A percentile compares a stretch with the other conserved stretches of the same genome.
These are phyloP conservation scores for Fundulus diaphanus DNA, from an alignment of 2,797 vertebrate genomes.

Conservation along the genomic window DNA sequence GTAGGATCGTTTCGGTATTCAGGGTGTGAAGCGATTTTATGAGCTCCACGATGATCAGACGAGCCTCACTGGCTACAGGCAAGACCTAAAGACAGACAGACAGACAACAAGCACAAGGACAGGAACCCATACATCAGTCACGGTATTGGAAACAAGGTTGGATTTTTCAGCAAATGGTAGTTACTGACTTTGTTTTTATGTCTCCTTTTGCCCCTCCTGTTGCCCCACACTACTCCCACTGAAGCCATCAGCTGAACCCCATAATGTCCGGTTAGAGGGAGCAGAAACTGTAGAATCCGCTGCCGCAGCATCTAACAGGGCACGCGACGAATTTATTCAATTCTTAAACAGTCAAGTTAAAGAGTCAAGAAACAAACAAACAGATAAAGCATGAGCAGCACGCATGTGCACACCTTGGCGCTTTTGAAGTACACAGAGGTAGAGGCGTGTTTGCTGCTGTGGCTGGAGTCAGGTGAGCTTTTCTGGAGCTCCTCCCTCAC, in stretches of 20 bases:
- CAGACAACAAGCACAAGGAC: not conserved
- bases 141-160: not conserved
- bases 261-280: conserved; percentile 88
- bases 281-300: conserved; percentile 91
- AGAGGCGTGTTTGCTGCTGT: conserved; percentile 84
- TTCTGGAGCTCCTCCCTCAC: conserved; percentile 86
- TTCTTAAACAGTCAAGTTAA: not conserved
- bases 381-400: not conserved
- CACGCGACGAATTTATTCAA: not conserved
- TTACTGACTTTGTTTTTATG: conserved; percentile 88
- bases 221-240: conserved; percentile 91
- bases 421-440: conserved; percentile 94
- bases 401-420: conserved; percentile 84
- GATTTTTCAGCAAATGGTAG: not conserved
- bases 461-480: conserved; percentile 80
- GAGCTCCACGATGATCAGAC: conserved; percentile 89
- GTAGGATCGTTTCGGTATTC: conserved; percentile 85
- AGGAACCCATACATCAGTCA: not conserved
- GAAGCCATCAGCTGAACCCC: conserved; percentile 91
- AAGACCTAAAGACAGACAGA: conserved; percentile 82
- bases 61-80: conserved; percentile 83
- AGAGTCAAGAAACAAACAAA: not conserved
- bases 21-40: conserved; percentile 88
- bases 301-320: conserved; percentile 79
- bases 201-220: conserved; percentile 83